A percentile compares a stretch with the other conserved stretches of the same genome.
These are phyloP conservation scores for Picathartes gymnocephalus DNA, from an alignment of 2,113 vertebrate genomes.

Conservation along the genomic window DNA sequence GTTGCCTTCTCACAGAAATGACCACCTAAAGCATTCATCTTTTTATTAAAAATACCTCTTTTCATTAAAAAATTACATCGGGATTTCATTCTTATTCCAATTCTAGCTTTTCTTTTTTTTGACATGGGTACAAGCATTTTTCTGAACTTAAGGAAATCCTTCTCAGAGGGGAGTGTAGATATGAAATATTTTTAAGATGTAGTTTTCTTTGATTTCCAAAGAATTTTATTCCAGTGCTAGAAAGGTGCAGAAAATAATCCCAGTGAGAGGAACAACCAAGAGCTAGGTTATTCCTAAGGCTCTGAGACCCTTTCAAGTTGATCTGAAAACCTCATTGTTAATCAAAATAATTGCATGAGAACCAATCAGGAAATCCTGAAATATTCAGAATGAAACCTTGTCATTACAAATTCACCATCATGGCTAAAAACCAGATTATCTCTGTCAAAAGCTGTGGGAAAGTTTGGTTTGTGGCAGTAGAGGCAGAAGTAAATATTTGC, in stretches of 20 bases:
- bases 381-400: constrained; percentile 49
- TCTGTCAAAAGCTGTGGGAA: constrained; percentile 50
- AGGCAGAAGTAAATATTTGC: constrained; percentile 45
- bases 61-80: neutral
- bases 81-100: neutral
- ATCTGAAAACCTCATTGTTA: constrained; percentile 46
- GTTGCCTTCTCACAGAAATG: neutral
- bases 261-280: neutral
- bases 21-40: neutral
- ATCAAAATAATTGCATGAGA: constrained; percentile 62
- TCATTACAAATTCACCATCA: constrained; percentile 26
- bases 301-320: neutral
- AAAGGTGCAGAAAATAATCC: constrained; percentile 10
- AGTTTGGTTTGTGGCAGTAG: constrained; percentile 42
- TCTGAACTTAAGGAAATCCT: neutral
- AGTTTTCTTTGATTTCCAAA: constrained; percentile 15
- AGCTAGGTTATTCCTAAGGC: neutral
- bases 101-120: neutral
- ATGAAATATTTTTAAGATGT: neutral
- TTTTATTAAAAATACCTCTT: neutral
- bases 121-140: neutral
- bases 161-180: neutral
- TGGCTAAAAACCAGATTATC: constrained; percentile 14
- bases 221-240: neutral
- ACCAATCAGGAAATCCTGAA: constrained; percentile 47